Base-by-base conservation (phyloP, 1,140 invertebrate genomes). In the Goniozus legneri region DNA sequence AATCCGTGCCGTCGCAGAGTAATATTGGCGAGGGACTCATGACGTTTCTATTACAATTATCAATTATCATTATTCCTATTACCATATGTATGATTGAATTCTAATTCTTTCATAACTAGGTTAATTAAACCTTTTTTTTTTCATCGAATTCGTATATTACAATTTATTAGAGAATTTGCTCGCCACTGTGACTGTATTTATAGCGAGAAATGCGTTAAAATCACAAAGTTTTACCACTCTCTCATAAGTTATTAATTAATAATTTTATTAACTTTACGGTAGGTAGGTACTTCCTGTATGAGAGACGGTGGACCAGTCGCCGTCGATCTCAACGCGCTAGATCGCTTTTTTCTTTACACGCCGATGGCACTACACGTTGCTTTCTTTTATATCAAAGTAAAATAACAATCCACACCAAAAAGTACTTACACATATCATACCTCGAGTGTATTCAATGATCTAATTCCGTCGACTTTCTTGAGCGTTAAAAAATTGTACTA, bases 231-330 rank as follows among this genome's bases (percentile, higher is more conserved):
- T 52, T 37, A 37, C 54, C 38, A 27, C 10, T 38, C 48, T 54
- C 45, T 58, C 31, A 58, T 52, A 55, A 60, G 49, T 58, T 58
- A 58, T 47, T 57, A 54, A 54, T 21, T 40, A 40, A 14, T n/a
- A 3, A 39, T 22, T 8, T n/a, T 14, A 21, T 39, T 39, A 39
- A n/a, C 47, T 54, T 60, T 52, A 49, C 50, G 35, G 51, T 48
- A 27, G 43, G 57, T 60, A 60, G 58, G 58, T 60, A 60, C 58
- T 60, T 60, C 58, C 56, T 60, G 56, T 42, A 56, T 40, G 39
- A 24, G 27, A 16, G 21, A 22, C 36, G 18, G 18, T 34, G 41
- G 27, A 30, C 43, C 31, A 22, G 24, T 10, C 31, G 37, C 47
- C 30, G 50, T 2, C 7, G 34, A 4, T n/a, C 21, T 15, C 35